phyloP scores from a whole-genome alignment of 2,797 vertebrate genomes.

The Chelmon rostratus region DNA sequence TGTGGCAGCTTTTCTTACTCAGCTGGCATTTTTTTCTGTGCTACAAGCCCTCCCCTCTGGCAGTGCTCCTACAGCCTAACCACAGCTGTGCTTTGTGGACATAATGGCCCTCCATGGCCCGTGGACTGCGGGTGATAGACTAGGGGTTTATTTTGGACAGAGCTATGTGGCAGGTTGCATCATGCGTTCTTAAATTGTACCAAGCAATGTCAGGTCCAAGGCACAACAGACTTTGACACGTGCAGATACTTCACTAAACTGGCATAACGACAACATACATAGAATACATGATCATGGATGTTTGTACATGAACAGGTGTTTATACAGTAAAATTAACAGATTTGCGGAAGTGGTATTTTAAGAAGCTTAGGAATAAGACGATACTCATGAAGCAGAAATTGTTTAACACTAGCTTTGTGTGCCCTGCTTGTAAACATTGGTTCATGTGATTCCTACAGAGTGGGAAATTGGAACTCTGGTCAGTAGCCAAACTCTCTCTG shows the following conservation, averaged over 20 bases:
- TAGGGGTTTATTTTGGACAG: constrained; percentile 70
- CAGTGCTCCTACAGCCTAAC: constrained; percentile 31
- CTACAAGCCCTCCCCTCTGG: constrained; percentile 29
- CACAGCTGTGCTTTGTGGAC: constrained; percentile 69
- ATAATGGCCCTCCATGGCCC: constrained; percentile 39
- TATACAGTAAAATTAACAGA: constrained; percentile 35
- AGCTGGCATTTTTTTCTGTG: constrained; percentile 37
- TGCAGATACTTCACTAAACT: constrained; percentile 17
- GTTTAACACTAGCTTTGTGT: constrained; percentile 38
- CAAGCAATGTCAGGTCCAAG: constrained; percentile 26
- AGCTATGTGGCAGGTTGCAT: constrained; percentile 70
- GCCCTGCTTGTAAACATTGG: constrained; percentile 41
- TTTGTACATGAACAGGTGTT: constrained; percentile 33
- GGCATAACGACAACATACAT: background rate
- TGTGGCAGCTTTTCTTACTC: constrained; percentile 39
- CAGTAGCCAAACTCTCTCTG: background rate
- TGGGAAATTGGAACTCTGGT: background rate
- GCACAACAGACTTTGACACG: constrained; percentile 23
- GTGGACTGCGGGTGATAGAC: constrained; percentile 33
- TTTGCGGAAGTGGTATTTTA: constrained; percentile 66
- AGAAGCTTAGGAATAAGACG: constrained; percentile 65
- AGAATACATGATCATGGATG: constrained; percentile 1
- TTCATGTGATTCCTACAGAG: constrained; percentile 31
- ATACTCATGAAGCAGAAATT: constrained; percentile 21
- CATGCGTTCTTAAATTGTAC: constrained; percentile 57